Evolutionary conservation across 2,797 vertebrate genomes (phyloP).

Genomic region (Leptodactylus fallax): DNA sequence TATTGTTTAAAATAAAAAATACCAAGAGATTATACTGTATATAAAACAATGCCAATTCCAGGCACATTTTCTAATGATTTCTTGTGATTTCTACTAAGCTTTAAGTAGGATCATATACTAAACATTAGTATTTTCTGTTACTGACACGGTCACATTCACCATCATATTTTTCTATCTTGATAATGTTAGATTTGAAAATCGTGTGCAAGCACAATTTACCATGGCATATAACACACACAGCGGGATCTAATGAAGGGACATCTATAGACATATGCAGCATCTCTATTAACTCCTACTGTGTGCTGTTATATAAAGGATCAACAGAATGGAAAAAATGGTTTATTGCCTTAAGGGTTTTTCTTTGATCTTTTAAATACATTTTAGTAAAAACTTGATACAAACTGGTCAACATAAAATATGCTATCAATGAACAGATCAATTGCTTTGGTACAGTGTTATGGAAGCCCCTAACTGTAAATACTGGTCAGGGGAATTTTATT

Average conservation of each 20-base stretch:
- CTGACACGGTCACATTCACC: conserved; percentile 34
- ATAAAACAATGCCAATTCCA: background rate
- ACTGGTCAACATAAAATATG: background rate
- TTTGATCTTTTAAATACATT: conserved; percentile 3
- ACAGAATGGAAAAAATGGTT: conserved; percentile 13
- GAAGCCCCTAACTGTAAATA: too few species aligned
- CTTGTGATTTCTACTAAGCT: background rate
- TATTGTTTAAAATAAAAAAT: too few species aligned
- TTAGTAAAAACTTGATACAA: conserved; percentile 17
- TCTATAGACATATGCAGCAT: conserved; percentile 40
- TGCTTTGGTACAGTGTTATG: background rate
- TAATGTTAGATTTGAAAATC: conserved; percentile 58
- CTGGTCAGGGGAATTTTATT: too few species aligned
- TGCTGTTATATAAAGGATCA: conserved; percentile 40
- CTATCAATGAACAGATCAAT: background rate
- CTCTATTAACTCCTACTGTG: conserved; percentile 44
- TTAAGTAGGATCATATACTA: background rate
- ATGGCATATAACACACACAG: conserved; percentile 57
- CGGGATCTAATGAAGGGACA: conserved; percentile 46
- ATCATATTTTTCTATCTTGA: conserved; percentile 54
- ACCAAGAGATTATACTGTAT: background rate
- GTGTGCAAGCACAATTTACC: conserved; percentile 54
- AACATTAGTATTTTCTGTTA: conserved; percentile 18
- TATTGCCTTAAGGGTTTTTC: conserved; percentile 23
- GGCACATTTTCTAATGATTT: background rate